A percentile compares a stretch with the other conserved stretches of the same genome.
phyloP scores from a whole-genome alignment of 2,113 vertebrate genomes.

The Leptosomus discolor region DNA sequence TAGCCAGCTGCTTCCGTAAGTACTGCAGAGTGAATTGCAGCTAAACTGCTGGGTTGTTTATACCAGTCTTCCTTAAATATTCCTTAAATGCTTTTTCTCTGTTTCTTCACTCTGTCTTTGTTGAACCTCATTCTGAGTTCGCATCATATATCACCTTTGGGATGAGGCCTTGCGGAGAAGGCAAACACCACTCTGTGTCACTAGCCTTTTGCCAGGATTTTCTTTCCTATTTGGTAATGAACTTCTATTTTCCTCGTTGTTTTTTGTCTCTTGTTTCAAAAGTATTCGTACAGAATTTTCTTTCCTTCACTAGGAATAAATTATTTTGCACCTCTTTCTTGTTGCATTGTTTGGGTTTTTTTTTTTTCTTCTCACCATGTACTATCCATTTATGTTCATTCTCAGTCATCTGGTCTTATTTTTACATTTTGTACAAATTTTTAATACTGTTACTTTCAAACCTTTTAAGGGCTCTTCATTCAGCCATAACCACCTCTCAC shows the following conservation, averaged over 20 bases:
- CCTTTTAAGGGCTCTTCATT: background rate
- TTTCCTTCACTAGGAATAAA: background rate
- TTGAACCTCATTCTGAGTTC: background rate
- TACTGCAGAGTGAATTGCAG: background rate
- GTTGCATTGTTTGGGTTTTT: fast-evolving
- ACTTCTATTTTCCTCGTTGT: background rate
- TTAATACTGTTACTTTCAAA: background rate
- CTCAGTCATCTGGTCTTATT: background rate
- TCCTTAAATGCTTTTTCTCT: background rate
- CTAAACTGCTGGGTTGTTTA: background rate
- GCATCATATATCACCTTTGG: background rate
- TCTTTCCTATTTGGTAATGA: background rate
- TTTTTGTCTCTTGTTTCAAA: background rate
- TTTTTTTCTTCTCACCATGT: background rate
- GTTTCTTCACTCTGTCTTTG: background rate
- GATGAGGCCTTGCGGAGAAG: background rate
- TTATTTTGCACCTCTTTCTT: background rate
- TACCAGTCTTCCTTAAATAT: background rate
- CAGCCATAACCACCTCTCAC: background rate
- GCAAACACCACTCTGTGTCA: background rate
- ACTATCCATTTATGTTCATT: background rate
- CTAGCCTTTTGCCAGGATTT: background rate
- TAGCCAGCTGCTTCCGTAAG: background rate
- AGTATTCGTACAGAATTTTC: background rate
- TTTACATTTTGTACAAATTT: background rate